These are phyloP conservation scores for Paguma larvata DNA, from an alignment of 2,797 vertebrate genomes.

Conservation along the genomic window DNA sequence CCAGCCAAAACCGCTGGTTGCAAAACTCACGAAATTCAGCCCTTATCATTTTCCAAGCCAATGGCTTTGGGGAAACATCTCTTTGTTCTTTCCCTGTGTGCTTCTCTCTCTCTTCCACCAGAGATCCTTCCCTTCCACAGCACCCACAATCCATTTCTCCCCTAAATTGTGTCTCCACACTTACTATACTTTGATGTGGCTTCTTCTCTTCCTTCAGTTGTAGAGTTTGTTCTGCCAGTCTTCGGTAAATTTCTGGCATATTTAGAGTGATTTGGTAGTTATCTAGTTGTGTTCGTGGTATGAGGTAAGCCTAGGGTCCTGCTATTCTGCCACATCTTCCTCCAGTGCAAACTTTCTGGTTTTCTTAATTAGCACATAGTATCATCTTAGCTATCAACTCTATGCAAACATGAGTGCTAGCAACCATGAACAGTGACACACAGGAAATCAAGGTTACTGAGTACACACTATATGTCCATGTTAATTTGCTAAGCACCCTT, in stretches of 20 bases:
- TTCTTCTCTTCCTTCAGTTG: background rate
- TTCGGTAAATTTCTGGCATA: background rate
- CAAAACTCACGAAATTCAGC: background rate
- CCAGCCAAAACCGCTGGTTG: background rate
- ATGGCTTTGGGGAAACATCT: background rate
- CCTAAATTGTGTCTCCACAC: background rate
- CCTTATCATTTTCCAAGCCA: background rate
- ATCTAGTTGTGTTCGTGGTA: background rate
- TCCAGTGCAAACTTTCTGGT: background rate
- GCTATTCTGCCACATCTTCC: background rate
- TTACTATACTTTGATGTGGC: background rate
- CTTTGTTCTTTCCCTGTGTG: background rate
- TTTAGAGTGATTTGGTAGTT: background rate
- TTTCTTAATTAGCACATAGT: background rate
- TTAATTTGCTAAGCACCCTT: background rate
- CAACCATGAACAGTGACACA: background rate
- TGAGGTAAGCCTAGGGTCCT: background rate
- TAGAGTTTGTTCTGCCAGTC: background rate
- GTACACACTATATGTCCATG: rapidly evolving
- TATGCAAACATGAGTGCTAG: background rate
- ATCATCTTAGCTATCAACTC: background rate
- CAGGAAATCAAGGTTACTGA: background rate
- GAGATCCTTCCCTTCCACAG: background rate
- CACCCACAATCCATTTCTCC: background rate
- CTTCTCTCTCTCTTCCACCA: background rate